Evolutionary conservation across 2,888 invertebrate genomes (phyloP), one percentile per base, ranked within the genome.

Genomic region (Cephus nigrinus): DNA sequence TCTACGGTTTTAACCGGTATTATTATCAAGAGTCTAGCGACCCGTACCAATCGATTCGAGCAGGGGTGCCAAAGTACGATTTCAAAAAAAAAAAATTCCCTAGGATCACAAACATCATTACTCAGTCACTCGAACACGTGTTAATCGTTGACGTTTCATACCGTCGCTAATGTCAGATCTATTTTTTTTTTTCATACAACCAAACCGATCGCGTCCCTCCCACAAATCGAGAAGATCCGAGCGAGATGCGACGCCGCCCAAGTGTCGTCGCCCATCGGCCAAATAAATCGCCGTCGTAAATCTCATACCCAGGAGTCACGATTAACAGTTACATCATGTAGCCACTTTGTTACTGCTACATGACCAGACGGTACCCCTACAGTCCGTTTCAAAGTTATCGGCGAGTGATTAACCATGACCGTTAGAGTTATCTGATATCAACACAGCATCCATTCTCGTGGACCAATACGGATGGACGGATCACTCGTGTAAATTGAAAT

Each of bases 271-370:
- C 31, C 12, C 31, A 33, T 32, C 32, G 30, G 12, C 31, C 12
- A 33, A 71, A 71, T 23, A 33, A 30, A 71, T 71, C 30, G 71
- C 4, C 31, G 3, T 12, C 71, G n/a, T 71, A 71, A 71, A 31
- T 71, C 31, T 23, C 23, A 55, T 9, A 23, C 23, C 23, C 55
- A 23, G 55, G 55, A 55, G 71, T 71, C 71, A 23, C 71, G 71
- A 71, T 71, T 71, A 71, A 71, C 71, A 9, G 71, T 31, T 71
- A 71, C 32, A 71, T 71, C 71, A n/a, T 71, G 71, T 33, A 71
- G 71, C 71, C 32, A 71, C 32, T 33, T 32, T 32, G 71, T 33
- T 31, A 71, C 23, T 15, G 23, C 55, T 15, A 23, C 23, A 55
- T 2, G 9, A 1, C 55, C 55, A 55, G 55, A 23, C 23, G 55